Conservation (phyloP, 2,113 vertebrate genomes). For the Cygnus buccinator region DNA sequence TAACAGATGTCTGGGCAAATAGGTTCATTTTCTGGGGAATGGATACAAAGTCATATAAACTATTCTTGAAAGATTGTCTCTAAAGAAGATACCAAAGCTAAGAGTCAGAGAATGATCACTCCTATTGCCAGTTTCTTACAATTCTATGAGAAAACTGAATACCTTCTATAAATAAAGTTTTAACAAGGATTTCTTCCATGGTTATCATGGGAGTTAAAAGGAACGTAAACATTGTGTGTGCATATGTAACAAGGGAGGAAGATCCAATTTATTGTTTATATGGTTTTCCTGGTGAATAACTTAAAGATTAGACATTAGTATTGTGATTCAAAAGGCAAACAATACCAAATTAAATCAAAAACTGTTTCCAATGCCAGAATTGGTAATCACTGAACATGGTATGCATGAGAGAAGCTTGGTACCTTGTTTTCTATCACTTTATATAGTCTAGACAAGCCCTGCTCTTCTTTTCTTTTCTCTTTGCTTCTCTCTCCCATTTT, state of each 20-base stretch:
- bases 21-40: background rate
- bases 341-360: background rate
- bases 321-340: background rate
- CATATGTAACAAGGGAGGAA: background rate
- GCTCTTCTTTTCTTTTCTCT: background rate
- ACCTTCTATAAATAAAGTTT: background rate
- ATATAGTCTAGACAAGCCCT: background rate
- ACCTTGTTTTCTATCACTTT: background rate
- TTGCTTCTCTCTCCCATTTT: background rate
- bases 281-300: background rate
- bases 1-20: background rate
- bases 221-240: background rate
- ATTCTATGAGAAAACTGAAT: background rate
- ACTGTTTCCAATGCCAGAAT: background rate
- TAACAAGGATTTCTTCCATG: background rate
- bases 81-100: background rate
- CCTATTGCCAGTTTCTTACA: background rate
- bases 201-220: background rate
- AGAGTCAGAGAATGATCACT: background rate
- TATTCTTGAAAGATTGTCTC: background rate
- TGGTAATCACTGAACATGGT: rapidly evolving
- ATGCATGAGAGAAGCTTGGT: background rate
- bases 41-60: background rate
- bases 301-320: background rate
- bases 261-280: background rate